Percentiles rank a stretch among this genome's conserved stretches.
These are phyloP conservation scores for Aphrocallistes beatrix DNA, from an alignment of 37 sponge, comb jelly and placozoan species.

Conservation along the genomic window DNA sequence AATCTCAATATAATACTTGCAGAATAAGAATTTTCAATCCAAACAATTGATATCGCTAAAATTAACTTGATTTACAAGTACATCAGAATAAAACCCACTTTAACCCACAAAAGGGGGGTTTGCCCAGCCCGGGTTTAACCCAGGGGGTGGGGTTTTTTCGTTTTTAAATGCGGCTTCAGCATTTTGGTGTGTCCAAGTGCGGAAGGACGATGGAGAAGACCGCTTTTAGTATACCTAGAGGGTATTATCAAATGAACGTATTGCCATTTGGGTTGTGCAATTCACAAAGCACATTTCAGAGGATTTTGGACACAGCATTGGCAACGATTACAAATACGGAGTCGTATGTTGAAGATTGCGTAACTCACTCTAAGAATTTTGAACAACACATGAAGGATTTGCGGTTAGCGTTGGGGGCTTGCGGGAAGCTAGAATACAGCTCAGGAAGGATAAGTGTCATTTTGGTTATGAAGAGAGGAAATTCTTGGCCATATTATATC, in stretches of 20 bases:
- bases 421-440: background rate
- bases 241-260: conserved; percentile 21
- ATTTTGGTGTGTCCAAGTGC: conserved; percentile 28
- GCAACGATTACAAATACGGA: background rate
- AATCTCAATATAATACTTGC: too few relatives aligned
- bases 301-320: background rate
- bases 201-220: conserved; percentile 19
- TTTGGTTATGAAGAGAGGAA: background rate
- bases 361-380: background rate
- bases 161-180: conserved; percentile 27
- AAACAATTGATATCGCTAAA: too few relatives aligned
- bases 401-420: background rate
- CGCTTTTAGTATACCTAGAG: conserved; percentile 25
- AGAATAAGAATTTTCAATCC: too few relatives aligned
- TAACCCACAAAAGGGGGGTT: too few relatives aligned
- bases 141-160: conserved; percentile 26
- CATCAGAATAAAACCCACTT: too few relatives aligned
- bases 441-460: background rate
- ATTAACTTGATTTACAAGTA: too few relatives aligned
- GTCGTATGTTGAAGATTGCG: background rate
- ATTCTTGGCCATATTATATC: background rate
- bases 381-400: background rate
- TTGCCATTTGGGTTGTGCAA: conserved; percentile 28
- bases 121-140: too few relatives aligned
- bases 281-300: conserved; percentile 20